A percentile compares a stretch with the other conserved stretches of the same genome.
These are phyloP conservation scores for Actinia equina DNA, from an alignment of 64 coral and sea anemone genomes.

Conservation along the genomic window DNA sequence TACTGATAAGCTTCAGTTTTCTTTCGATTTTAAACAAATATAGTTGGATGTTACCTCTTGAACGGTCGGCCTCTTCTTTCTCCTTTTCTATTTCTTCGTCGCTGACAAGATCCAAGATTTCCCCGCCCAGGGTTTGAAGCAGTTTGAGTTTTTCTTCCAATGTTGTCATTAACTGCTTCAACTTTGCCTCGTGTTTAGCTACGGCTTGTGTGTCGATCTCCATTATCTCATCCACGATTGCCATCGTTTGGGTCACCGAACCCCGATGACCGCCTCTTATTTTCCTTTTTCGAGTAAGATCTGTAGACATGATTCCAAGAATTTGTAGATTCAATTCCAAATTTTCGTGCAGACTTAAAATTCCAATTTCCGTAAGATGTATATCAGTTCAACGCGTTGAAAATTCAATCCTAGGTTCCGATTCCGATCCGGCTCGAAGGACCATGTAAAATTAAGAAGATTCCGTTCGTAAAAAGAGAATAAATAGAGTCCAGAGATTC, in stretches of 20 bases:
- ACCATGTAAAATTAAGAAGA: no score
- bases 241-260: not conserved
- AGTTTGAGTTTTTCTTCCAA: not conserved
- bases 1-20: not conserved
- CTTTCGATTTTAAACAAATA: not conserved
- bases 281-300: not conserved
- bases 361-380: no score
- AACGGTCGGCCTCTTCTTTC: conserved; percentile 1
- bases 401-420: no score
- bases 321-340: not conserved
- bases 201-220: not conserved
- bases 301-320: not conserved
- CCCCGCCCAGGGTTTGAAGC: not conserved
- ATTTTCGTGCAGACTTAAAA: not conserved
- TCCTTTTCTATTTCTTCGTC: conserved; percentile 21
- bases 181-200: not conserved
- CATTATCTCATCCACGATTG: not conserved
- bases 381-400: no score
- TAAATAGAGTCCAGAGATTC: no score
- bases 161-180: conserved; percentile 4
- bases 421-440: no score
- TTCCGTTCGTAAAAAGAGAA: no score
- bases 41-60: conserved; percentile 3
- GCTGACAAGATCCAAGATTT: not conserved
- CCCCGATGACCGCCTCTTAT: not conserved